Conservation (phyloP, 1,140 invertebrate species). For the Hetaerina americana region DNA sequence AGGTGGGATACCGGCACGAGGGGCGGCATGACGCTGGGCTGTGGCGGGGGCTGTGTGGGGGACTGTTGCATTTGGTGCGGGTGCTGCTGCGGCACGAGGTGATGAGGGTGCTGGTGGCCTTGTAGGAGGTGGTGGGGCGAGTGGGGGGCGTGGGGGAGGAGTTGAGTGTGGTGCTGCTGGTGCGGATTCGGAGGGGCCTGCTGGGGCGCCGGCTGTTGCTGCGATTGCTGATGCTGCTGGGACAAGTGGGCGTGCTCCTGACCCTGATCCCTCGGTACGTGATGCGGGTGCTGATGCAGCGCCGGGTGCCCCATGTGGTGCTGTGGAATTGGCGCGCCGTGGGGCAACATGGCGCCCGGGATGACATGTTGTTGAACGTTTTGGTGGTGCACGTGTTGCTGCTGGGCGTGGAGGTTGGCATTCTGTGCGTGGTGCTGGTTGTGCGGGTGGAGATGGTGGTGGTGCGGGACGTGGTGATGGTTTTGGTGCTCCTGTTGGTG, state of each 20-base stretch:
- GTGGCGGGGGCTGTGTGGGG: slow-evolving; percentile 11
- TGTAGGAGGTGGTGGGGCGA: slow-evolving; percentile 17
- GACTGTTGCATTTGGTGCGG: slow-evolving; percentile 12
- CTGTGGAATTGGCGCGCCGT: slow-evolving; percentile 33
- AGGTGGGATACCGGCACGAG: slow-evolving; percentile 16
- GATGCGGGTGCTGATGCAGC: slow-evolving; percentile 35
- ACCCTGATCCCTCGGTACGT: slow-evolving; percentile 19
- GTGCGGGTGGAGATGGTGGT: slow-evolving; percentile 39
- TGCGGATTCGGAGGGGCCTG: slow-evolving; percentile 32
- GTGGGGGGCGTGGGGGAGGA: slow-evolving; percentile 31
- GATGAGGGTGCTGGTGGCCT: slow-evolving; percentile 8
- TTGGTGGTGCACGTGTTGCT: slow-evolving; percentile 28
- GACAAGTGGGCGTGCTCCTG: slow-evolving; percentile 20
- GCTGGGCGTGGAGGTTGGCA: slow-evolving; percentile 49
- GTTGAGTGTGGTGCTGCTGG: slow-evolving; percentile 25
- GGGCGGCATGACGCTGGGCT: slow-evolving; percentile 10
- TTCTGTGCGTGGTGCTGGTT: slow-evolving; percentile 50
- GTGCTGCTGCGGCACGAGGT: slow-evolving; percentile 14
- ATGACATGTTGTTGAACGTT: not conserved
- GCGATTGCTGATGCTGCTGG: slow-evolving; percentile 40
- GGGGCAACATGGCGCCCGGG: slow-evolving; percentile 27
- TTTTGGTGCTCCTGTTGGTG: slow-evolving; percentile 21
- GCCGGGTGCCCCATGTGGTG: slow-evolving; percentile 13
- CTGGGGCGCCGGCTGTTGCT: slow-evolving; percentile 32
- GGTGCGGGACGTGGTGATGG: slow-evolving; percentile 15